Percentiles rank a stretch among this genome's conserved stretches.
Evolutionary conservation across 2,797 vertebrate genomes (phyloP).

Genomic region (Falco biarmicus): DNA sequence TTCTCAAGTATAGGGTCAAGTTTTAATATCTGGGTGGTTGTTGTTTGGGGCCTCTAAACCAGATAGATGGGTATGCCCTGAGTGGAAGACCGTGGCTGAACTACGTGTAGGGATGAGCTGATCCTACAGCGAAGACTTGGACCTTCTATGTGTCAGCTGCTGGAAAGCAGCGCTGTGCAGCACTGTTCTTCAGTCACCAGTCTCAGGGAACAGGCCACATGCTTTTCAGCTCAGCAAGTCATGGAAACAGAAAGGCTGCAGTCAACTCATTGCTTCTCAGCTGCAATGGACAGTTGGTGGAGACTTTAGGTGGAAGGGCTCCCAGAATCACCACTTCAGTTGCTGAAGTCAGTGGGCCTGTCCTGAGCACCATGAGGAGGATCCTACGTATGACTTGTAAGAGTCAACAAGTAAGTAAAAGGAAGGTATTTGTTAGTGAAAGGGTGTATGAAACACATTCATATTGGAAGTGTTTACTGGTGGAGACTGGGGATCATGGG

Average conservation of each 20-base stretch:
- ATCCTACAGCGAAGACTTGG: fast-evolving
- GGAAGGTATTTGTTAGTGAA: not conserved
- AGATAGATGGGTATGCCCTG: not conserved
- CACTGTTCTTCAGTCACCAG: not conserved
- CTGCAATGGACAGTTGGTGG: not conserved
- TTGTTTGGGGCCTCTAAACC: not conserved
- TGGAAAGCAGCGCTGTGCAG: not conserved
- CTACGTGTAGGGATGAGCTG: not conserved
- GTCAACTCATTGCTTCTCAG: not conserved
- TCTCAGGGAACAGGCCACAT: not conserved
- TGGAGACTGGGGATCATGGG: not conserved
- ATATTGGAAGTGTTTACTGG: not conserved
- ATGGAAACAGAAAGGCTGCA: not conserved
- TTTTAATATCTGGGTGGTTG: not conserved
- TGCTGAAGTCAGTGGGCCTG: not conserved
- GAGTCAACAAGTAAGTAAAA: not conserved
- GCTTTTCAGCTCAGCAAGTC: not conserved
- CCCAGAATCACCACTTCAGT: not conserved
- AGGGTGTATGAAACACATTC: not conserved
- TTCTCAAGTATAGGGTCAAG: not conserved
- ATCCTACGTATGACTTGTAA: not conserved
- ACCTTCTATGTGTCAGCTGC: fast-evolving
- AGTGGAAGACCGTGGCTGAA: not conserved
- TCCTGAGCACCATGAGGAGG: not conserved
- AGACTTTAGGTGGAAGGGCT: not conserved